These are phyloP conservation scores for Trachymyrmex septentrionalis DNA, from an alignment of 1,140 invertebrate genomes.

Conservation along the genomic window DNA sequence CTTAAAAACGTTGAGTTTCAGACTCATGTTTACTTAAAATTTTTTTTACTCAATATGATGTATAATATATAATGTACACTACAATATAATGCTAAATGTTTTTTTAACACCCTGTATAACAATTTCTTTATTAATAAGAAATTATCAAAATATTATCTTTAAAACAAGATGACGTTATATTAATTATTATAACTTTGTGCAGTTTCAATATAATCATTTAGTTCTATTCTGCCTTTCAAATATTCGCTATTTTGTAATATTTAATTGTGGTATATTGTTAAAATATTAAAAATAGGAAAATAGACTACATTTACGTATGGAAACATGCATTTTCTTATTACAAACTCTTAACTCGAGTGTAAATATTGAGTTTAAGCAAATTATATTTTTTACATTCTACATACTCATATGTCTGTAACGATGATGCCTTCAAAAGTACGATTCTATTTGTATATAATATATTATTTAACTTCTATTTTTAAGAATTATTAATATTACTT, in stretches of 20 bases:
- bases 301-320: not conserved
- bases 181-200: not conserved
- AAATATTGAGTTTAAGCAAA: conserved; percentile 32
- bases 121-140: not conserved
- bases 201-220: not conserved
- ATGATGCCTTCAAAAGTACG: not conserved
- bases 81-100: no score
- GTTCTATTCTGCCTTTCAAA: not conserved
- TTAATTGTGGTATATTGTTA: not conserved
- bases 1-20: no score
- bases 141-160: not conserved
- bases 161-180: not conserved
- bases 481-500: not conserved
- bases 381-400: not conserved
- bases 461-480: not conserved
- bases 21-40: no score
- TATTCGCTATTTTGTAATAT: conserved; percentile 3
- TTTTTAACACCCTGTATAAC: no score
- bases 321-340: conserved; percentile 7
- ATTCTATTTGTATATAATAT: not conserved
- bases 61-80: no score
- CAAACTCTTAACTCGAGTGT: not conserved
- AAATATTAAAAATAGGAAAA: not conserved
- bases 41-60: no score
- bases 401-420: not conserved